phyloP scores from a whole-genome alignment of 2,113 vertebrate species.

The Perca fluviatilis region DNA sequence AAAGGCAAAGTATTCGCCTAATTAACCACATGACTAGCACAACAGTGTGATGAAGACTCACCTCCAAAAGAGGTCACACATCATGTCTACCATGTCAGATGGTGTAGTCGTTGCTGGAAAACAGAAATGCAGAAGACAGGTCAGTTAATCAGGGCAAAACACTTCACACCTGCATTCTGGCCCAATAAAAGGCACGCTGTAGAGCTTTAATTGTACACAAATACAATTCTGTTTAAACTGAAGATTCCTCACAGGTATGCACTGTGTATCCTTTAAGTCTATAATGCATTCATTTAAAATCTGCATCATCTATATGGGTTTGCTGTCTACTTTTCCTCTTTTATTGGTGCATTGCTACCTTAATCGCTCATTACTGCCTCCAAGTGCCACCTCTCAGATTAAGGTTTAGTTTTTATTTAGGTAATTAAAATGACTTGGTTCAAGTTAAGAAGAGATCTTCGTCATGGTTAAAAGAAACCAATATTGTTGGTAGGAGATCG shows the following conservation, averaged over 20 bases:
- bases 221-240: neutral
- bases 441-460: neutral
- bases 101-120: neutral
- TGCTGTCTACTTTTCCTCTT: neutral
- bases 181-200: neutral
- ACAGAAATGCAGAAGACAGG: conserved; percentile 16
- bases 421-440: neutral
- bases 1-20: conserved; percentile 20
- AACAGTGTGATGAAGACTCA: conserved; percentile 11
- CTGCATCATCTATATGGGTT: neutral
- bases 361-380: neutral
- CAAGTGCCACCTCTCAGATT: neutral
- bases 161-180: conserved; percentile 4
- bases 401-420: neutral
- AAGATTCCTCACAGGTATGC: neutral
- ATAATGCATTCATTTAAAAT: neutral
- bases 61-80: neutral
- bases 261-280: neutral
- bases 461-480: too few species aligned
- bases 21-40: conserved; percentile 15
- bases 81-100: neutral
- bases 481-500: too few species aligned
- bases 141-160: conserved; percentile 15
- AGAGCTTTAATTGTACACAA: neutral
- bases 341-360: neutral